A percentile compares a stretch with the other conserved stretches of the same genome.
phyloP scores from a whole-genome alignment of 2,888 invertebrate genomes.

The Cantharis rustica region DNA sequence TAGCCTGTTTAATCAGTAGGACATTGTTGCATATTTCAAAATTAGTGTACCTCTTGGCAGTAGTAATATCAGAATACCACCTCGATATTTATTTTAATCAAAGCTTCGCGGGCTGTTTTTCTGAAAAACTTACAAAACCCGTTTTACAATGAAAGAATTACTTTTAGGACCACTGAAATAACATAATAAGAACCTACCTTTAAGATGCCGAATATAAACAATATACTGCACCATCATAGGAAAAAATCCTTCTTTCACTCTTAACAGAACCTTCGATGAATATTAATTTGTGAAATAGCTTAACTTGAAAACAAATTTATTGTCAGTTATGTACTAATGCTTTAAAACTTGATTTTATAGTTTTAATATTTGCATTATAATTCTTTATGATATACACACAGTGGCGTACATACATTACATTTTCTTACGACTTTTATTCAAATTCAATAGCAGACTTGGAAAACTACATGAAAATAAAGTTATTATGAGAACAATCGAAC shows the following conservation, averaged over 20 bases:
- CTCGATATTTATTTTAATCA: background rate
- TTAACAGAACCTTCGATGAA: background rate
- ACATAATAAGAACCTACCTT: background rate
- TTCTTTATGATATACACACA: background rate
- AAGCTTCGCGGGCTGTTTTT: background rate
- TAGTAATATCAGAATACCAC: background rate
- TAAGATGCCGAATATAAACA: background rate
- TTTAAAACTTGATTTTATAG: background rate
- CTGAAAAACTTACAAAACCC: background rate
- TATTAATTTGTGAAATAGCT: background rate
- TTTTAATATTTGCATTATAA: background rate
- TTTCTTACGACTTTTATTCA: background rate
- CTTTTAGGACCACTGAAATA: background rate
- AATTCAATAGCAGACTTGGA: background rate
- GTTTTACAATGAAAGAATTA: background rate
- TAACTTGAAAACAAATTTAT: background rate
- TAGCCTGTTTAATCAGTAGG: background rate
- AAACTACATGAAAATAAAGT: background rate
- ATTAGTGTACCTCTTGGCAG: background rate
- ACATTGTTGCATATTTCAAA: background rate
- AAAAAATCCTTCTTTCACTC: background rate
- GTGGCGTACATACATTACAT: background rate
- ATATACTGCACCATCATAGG: background rate
- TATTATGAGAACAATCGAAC: background rate
- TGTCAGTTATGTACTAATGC: background rate